A percentile compares a stretch with the other conserved stretches of the same genome.
Conservation (phyloP, 1,140 invertebrate species). For the Orchestia grillus region DNA sequence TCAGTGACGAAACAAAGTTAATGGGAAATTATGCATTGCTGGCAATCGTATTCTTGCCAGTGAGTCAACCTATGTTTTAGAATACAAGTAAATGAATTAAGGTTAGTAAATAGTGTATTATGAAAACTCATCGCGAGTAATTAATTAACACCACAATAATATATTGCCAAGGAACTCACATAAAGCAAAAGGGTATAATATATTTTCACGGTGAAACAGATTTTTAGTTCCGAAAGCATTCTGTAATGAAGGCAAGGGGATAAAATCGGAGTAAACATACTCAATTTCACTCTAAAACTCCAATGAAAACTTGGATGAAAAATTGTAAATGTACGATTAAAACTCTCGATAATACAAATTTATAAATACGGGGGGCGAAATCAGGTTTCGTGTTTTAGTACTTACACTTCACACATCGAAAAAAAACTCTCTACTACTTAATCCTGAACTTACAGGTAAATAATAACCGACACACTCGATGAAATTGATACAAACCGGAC, state of each 20-base stretch:
- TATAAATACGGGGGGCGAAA: no score
- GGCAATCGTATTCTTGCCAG: background rate
- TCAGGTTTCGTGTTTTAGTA: no score
- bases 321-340: background rate
- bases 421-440: no score
- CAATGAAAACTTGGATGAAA: background rate
- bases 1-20: no score
- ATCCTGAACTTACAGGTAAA: no score
- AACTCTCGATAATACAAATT: background rate
- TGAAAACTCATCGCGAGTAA: background rate
- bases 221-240: background rate
- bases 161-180: no score
- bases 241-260: background rate
- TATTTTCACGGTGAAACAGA: background rate
- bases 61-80: background rate
- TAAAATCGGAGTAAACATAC: background rate
- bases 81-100: no score
- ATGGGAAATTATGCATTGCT: no score
- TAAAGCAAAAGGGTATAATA: background rate
- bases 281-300: background rate
- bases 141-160: background rate
- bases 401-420: no score
- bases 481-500: no score
- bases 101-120: no score
- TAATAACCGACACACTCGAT: no score